phyloP scores from a whole-genome alignment of 2,888 invertebrate species.

The Heliconius cydno region DNA sequence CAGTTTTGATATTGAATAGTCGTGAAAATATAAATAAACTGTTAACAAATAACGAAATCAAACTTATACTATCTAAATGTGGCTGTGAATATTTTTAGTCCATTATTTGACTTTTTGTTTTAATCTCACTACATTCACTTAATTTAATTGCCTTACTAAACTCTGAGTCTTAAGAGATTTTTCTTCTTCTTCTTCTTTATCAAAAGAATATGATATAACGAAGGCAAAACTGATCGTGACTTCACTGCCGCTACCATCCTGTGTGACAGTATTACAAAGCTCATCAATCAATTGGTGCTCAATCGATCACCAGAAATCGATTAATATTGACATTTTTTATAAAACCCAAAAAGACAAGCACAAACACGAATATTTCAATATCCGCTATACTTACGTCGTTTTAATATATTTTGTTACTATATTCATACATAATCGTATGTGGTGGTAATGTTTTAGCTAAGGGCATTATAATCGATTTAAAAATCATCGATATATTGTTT shows the following conservation, averaged over 20 bases:
- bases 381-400: slow-evolving; percentile 20
- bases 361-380: slow-evolving; percentile 18
- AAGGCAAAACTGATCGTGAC: slow-evolving; percentile 42
- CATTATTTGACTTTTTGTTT: not conserved
- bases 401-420: slow-evolving; percentile 36
- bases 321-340: slow-evolving; percentile 19
- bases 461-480: slow-evolving; percentile 32
- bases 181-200: too few relatives aligned
- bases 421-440: slow-evolving; percentile 19
- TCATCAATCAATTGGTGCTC: slow-evolving; percentile 36
- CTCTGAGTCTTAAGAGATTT: too few relatives aligned
- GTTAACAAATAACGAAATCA: not conserved
- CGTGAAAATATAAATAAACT: not conserved
- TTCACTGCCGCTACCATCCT: slow-evolving; percentile 39
- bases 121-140: not conserved
- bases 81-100: slow-evolving; percentile 17
- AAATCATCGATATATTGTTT: slow-evolving; percentile 42
- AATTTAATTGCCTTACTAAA: not conserved
- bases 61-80: slow-evolving; percentile 11
- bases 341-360: slow-evolving; percentile 20
- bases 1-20: not conserved
- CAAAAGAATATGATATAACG: not conserved
- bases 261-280: slow-evolving; percentile 40
- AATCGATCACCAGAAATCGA: slow-evolving; percentile 34
- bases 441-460: slow-evolving; percentile 33